phyloP scores from a whole-genome alignment of 2,888 invertebrate species.

The Callyntrura guangdongensis region DNA sequence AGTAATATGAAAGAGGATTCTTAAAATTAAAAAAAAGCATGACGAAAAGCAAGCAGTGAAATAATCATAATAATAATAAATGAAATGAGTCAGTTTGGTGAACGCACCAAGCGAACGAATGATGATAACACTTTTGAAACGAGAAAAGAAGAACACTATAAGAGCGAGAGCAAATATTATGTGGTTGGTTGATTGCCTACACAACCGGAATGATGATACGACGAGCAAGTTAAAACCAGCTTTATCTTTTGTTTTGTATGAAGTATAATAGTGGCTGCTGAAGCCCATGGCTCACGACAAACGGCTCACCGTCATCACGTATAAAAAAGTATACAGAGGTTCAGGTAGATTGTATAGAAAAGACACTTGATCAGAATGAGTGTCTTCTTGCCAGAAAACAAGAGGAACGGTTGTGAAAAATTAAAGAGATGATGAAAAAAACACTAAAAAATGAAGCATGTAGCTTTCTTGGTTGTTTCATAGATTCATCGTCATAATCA shows the following conservation, averaged over 20 bases:
- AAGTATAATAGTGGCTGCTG: too few relatives aligned
- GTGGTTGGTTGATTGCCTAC: conserved; percentile 3
- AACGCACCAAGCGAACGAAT: too few relatives aligned
- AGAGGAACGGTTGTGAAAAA: background rate
- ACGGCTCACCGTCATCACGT: background rate
- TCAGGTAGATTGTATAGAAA: background rate
- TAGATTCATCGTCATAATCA: background rate
- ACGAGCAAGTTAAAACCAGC: conserved; percentile 19
- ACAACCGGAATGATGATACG: background rate
- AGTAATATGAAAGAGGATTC: too few relatives aligned
- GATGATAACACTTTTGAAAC: background rate
- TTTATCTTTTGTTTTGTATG: background rate
- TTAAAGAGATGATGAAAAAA: background rate
- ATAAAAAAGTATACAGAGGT: background rate
- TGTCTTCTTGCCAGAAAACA: background rate
- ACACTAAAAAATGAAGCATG: background rate
- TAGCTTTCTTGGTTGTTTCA: too few relatives aligned
- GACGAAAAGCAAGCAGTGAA: too few relatives aligned
- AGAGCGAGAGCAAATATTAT: background rate
- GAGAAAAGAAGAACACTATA: background rate
- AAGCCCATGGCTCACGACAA: background rate
- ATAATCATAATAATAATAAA: too few relatives aligned
- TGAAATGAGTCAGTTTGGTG: too few relatives aligned
- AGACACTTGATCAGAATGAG: background rate
- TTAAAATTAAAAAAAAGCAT: too few relatives aligned